These are phyloP conservation scores for Drosophila mimica DNA, from an alignment of 2,888 invertebrate species.

Conservation along the genomic window DNA sequence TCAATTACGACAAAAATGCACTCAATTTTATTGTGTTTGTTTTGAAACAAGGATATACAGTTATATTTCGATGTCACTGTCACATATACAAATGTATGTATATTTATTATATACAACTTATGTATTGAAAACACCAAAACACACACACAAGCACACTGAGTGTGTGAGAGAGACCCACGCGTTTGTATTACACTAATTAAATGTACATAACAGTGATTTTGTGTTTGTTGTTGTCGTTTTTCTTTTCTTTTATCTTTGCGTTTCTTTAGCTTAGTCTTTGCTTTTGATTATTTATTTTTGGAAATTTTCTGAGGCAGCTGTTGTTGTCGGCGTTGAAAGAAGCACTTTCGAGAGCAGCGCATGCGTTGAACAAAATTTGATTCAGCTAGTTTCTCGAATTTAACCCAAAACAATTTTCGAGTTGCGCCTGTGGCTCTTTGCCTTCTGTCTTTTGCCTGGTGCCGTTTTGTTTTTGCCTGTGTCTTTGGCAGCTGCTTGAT, in stretches of 20 bases:
- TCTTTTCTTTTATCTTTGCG: slow-evolving; percentile 6
- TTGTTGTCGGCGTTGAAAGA: slow-evolving; percentile 36
- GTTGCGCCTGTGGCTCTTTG: slow-evolving; percentile 53
- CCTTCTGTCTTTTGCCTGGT: slow-evolving; percentile 27
- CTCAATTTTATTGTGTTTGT: slow-evolving; percentile 17
- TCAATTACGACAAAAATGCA: slow-evolving; percentile 23
- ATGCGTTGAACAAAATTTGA: slow-evolving; percentile 57
- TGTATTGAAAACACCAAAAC: slow-evolving; percentile 5
- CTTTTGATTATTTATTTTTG: slow-evolving; percentile 23
- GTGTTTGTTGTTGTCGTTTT: slow-evolving; percentile 18
- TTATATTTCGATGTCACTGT: slow-evolving; percentile 33
- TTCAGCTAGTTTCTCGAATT: slow-evolving; percentile 30
- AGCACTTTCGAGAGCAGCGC: slow-evolving; percentile 59
- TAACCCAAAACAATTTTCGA: slow-evolving; percentile 45
- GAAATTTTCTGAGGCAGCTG: slow-evolving; percentile 60
- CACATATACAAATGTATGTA: slow-evolving; percentile 30
- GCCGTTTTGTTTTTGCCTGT: slow-evolving; percentile 18
- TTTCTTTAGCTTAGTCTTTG: slow-evolving; percentile 16
- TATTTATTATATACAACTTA: slow-evolving; percentile 10
- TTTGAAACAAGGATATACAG: slow-evolving; percentile 25
- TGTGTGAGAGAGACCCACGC: slow-evolving; percentile 20
- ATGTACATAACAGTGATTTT: slow-evolving; percentile 32
- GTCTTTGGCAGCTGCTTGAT: slow-evolving; percentile 53
- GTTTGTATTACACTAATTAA: slow-evolving; percentile 30
- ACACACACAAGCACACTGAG: not conserved